Base-by-base conservation (phyloP, 2,888 invertebrate genomes). In the Drosophila kokeensis region DNA sequence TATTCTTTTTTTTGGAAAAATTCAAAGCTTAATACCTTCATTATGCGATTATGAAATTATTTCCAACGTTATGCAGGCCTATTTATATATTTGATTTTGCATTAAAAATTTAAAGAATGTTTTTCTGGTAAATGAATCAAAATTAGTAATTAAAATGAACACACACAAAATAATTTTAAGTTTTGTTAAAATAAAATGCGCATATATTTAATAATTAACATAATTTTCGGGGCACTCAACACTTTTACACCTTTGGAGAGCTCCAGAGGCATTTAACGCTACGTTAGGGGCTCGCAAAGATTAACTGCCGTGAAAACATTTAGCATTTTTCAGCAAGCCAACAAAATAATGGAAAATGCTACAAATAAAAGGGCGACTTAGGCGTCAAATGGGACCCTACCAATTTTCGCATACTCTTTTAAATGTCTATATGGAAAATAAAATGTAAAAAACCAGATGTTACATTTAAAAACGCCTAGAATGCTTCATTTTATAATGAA, bases 291-390 rank as follows among this genome's bases (percentile, higher is more conserved):
- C 57, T 69, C 62, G 58, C 75, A 66, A 77, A 87, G 81, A 88
- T 88, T 88, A 87, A 87, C 88, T 70, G 81, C 81, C 82, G 72
- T 88, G 79, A 86, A 88, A 83, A 70, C 82, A 88, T 83, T 86
- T 74, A 55, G 60, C 63, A 73, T 76, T 77, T 73, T 75, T 62
- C 70, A 58, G 32, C 49, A 59, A 74, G 45, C 62, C 55, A 58
- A 76, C 60, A 57, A 64, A 60, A 64, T 65, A 45, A 69, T 50
- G 58, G 10, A 36, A 52, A 50, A 29, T 24, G 13, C 30, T 24
- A 50, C 60, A 68, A 55, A 24, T 34, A 27, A 53, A 49, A 50
- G 24, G 52, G 36, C 49, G 50, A 59, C 45, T 64, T 11, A 13
- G 21, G 10, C 15, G 24, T 54, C 10, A 2, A 11, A 15, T 34